Evolutionary conservation across 2,888 invertebrate species (phyloP).

Genomic region (Portevinia maculata): DNA sequence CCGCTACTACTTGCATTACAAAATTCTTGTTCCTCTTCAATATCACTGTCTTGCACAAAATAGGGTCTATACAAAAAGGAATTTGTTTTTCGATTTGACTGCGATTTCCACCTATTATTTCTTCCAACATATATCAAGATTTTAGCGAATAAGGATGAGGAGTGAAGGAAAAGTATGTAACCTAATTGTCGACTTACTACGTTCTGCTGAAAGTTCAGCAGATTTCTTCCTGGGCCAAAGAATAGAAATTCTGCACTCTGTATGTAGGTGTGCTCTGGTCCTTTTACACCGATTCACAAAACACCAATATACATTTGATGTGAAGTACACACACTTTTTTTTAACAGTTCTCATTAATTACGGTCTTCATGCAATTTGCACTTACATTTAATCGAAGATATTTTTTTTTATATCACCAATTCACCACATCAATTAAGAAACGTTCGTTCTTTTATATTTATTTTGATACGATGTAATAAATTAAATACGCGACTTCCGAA

Average conservation of each 20-base stretch:
- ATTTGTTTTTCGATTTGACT: neutral
- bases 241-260: neutral
- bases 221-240: neutral
- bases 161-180: neutral
- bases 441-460: too few species aligned
- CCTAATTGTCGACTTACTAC: neutral
- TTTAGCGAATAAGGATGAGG: neutral
- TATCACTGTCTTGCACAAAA: conserved; percentile 2
- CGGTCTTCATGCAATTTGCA: too few species aligned
- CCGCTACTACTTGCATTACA: neutral
- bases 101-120: neutral
- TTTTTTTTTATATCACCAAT: too few species aligned
- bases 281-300: too few species aligned
- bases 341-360: too few species aligned
- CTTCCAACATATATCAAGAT: neutral
- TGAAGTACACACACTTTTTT: too few species aligned
- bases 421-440: too few species aligned
- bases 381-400: too few species aligned
- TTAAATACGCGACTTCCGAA: too few species aligned
- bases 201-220: neutral
- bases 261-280: neutral
- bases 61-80: neutral
- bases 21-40: neutral
- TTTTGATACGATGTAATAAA: too few species aligned
- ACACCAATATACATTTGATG: too few species aligned